Evolutionary conservation across 2,888 invertebrate genomes (phyloP), one percentile per base, ranked within the genome.

Genomic region (Pyralis farinalis): DNA sequence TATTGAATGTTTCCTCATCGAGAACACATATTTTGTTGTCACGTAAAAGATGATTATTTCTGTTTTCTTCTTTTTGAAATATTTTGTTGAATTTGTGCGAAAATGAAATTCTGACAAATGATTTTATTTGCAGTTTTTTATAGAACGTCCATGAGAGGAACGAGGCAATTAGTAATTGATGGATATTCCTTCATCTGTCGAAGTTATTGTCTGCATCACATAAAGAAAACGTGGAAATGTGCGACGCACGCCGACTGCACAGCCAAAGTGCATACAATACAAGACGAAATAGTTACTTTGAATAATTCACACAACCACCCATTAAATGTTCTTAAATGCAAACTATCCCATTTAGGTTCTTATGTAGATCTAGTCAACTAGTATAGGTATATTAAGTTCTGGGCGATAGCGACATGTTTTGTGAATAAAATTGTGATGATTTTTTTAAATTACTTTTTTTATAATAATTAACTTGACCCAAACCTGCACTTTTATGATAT

Each of bases 181-280:
- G 82, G 81, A 0, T 80, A 70, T 40, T 44, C 74, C 2, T 82
- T 82, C 51, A 72, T 78, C 45, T 82, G 81, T 45, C 63, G 82
- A 8, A 71, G 66, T 5, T 81, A 82, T 47, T 82, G 77, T 41
- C 44, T 59, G 1, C 49, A 75, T 40, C 66, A 72, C 38, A 51
- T 75, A 25, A 82, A 80, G 55, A 82, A 82, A 46, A 80, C 62
- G 1, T 74, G 74, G 74, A 81, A 81, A 42, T 81, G 80, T 33
- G 76, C 80, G 0, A 69, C 75, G 0, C 68, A 71, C 20, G 58
- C 72, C 1, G 75, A 66, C 41, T 82, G 81, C 43, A 74, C 73
- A 0, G 81, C 81, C 12, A 79, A 80, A 47, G 73, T 77, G 0
- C 79, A 78, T 44, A 81, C 81, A 0, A 42, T 80, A 11, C 49